These are phyloP conservation scores for Anorthoa munda DNA, from an alignment of 2,888 invertebrate genomes.

Conservation along the genomic window DNA sequence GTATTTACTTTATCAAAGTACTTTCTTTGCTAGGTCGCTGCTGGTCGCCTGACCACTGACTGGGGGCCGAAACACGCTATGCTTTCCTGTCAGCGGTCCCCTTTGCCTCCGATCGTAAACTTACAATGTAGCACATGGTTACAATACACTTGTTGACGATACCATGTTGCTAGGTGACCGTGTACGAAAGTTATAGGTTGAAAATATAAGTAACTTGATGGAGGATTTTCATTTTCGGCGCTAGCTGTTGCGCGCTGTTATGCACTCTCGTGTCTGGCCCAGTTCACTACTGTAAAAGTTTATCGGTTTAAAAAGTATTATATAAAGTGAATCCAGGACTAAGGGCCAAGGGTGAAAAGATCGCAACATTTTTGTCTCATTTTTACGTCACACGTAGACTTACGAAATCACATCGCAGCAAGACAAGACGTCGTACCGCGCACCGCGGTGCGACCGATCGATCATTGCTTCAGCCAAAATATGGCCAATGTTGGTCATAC, in stretches of 20 bases:
- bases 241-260: not conserved
- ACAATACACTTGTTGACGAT: slow-evolving; percentile 47
- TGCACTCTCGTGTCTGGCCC: not conserved
- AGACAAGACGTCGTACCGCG: not conserved
- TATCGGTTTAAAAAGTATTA: not conserved
- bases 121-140: slow-evolving; percentile 26
- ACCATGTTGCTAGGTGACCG: slow-evolving; percentile 52
- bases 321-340: not conserved
- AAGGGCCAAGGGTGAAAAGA: not conserved
- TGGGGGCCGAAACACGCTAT: slow-evolving; percentile 21
- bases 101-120: slow-evolving; percentile 21
- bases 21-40: not conserved
- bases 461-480: too few relatives aligned
- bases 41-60: not conserved
- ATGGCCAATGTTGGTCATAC: too few relatives aligned
- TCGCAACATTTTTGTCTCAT: not conserved
- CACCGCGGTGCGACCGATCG: not conserved
- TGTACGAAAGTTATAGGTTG: slow-evolving; percentile 4
- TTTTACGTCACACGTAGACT: not conserved
- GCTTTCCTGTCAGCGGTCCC: slow-evolving; percentile 7
- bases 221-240: not conserved
- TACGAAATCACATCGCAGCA: not conserved
- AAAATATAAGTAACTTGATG: not conserved
- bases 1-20: not conserved
- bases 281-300: not conserved